Evolutionary conservation across 2,113 vertebrate species (phyloP).

Genomic region (Austrofundulus limnaeus): DNA sequence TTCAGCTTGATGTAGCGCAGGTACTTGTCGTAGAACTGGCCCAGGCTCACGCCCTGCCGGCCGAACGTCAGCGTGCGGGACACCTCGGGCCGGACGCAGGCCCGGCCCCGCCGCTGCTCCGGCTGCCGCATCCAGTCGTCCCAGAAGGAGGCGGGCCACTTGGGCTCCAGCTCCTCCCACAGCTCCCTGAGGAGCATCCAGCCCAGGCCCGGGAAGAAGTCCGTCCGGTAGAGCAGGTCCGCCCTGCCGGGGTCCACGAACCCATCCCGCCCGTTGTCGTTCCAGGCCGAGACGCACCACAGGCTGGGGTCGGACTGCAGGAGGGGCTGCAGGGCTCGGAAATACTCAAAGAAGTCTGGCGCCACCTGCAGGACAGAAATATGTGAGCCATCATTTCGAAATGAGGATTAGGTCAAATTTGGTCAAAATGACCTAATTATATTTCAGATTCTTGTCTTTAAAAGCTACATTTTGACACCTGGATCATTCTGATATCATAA

Average conservation of each 20-base stretch:
- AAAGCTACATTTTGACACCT: too few species aligned
- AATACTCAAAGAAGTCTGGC: constrained; percentile 95
- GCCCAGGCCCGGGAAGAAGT: constrained; percentile 93
- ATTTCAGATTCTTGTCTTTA: too few species aligned
- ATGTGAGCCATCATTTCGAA: too few species aligned
- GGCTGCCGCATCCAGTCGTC: constrained; percentile 95
- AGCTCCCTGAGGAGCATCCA: constrained; percentile 86
- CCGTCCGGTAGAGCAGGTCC: constrained; percentile 86
- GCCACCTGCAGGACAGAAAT: constrained; percentile 86
- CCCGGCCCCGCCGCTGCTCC: constrained; percentile 82
- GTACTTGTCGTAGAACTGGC: constrained; percentile 95
- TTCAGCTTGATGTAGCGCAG: constrained; percentile 93
- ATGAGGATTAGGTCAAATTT: too few species aligned
- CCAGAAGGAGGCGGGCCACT: constrained; percentile 94
- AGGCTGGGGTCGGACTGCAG: constrained; percentile 79
- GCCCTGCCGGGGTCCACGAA: constrained; percentile 79
- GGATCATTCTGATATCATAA: too few species aligned
- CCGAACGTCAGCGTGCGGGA: constrained; percentile 93
- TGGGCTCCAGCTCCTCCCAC: constrained; percentile 92
- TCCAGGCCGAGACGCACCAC: constrained; percentile 95
- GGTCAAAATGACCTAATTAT: too few species aligned
- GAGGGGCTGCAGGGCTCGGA: constrained; percentile 82
- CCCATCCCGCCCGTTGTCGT: constrained; percentile 91
- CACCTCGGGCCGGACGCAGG: constrained; percentile 90
- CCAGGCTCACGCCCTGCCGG: constrained; percentile 91